Conservation (phyloP, 2,113 vertebrate species). For the Siniperca knerii region DNA sequence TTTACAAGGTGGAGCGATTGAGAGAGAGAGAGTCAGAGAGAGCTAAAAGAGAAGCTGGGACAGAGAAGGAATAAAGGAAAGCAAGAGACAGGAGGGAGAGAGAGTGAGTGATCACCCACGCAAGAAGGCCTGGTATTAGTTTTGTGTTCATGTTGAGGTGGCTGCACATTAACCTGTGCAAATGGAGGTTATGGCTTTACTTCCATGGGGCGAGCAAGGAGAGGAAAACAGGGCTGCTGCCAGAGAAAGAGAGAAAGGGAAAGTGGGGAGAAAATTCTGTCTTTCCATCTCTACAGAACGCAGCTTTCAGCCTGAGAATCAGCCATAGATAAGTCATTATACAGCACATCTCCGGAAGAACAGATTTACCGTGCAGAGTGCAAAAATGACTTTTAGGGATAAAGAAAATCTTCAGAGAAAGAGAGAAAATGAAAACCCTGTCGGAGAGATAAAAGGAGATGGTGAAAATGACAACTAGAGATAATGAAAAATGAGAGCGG, state of each 20-base stretch:
- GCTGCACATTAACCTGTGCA: conserved; percentile 85
- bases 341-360: conserved; percentile 43
- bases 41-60: conserved; percentile 41
- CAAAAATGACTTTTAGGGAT: conserved; percentile 56
- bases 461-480: conserved; percentile 56
- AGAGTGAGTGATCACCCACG: conserved; percentile 69
- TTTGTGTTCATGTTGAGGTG: conserved; percentile 76
- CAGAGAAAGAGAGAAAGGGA: conserved; percentile 36
- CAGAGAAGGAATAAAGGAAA: conserved; percentile 43
- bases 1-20: conserved; percentile 65
- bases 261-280: conserved; percentile 33
- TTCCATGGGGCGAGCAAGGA: conserved; percentile 55
- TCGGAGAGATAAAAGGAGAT: conserved; percentile 62
- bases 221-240: conserved; percentile 66
- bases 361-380: conserved; percentile 35
- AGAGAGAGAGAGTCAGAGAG: conserved; percentile 35
- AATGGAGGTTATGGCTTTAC: conserved; percentile 81
- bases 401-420: conserved; percentile 58
- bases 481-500: conserved; percentile 64
- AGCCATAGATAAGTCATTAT: conserved; percentile 42
- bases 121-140: conserved; percentile 70
- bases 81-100: conserved; percentile 21
- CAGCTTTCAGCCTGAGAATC: conserved; percentile 34
- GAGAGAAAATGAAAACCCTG: conserved; percentile 60
- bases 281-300: conserved; percentile 24